Base-by-base conservation (phyloP, 64 coral and sea anemone genomes). In the Montipora capricornis region DNA sequence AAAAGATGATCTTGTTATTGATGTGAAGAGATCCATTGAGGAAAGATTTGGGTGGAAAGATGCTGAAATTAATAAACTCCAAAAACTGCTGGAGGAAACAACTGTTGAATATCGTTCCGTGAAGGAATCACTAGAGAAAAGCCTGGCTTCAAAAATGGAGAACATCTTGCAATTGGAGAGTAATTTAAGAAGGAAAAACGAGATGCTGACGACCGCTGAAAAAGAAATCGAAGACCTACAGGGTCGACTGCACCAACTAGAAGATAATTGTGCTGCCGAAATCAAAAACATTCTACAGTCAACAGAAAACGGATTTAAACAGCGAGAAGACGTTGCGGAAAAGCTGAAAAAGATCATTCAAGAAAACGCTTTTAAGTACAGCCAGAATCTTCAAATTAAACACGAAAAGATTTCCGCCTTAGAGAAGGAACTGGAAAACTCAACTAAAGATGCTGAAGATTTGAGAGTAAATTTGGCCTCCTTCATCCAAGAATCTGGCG, bases 291-390 rank as follows among this genome's bases (percentile, higher is more conserved):
- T 86, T 10, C 37, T 86, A 13, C 46, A 86, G 19, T 70, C 61
- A 49, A 29, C 77, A 20, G 89, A 91, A 47, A 66, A 82, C 73
- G 80, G 62, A 58, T 68, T 80, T 45, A 82, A 71, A 47, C 79
- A 91, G 11, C 44, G 90, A 14, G 79, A 91, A 75, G 57, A 83
- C 44, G 70, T 89, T 1, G 71, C 75, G 19, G 70, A 89, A 59
- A 87, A 53, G 1, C 50, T 93, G 52, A 93, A 93, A 64, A 15
- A 60, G 4, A 71, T 88, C 19, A 81, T 93, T 20, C 84, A 93
- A 47, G 74, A 88, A 61, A 88, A 85, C 19, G 92, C 92, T 0
- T 44, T 80, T 14, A 93, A 70, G 12, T 79, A 88, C 51, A 17
- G 62, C 20, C 76, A 88, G 37, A 55, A 46, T 4, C 47, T 88